Evolutionary conservation across 2,888 invertebrate genomes (phyloP).

Genomic region (Ormyrus nitidulus): DNA sequence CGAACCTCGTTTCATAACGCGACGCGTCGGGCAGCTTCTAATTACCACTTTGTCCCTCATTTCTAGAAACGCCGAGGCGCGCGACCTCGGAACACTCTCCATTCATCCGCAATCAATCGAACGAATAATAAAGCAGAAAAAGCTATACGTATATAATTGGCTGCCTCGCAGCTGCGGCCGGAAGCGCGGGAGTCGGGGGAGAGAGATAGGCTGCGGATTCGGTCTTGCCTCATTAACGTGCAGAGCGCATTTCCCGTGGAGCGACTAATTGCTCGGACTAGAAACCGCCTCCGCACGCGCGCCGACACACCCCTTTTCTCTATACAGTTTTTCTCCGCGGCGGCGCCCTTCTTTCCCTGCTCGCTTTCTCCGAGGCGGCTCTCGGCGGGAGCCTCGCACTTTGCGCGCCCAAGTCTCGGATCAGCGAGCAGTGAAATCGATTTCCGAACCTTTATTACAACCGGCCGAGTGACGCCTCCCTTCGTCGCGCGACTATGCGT

Average conservation of each 20-base stretch:
- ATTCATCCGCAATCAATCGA: too few species aligned
- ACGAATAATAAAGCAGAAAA: too few species aligned
- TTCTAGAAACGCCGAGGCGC: too few species aligned
- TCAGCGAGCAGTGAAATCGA: constrained; percentile 62
- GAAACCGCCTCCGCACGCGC: constrained; percentile 22
- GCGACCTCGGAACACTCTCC: too few species aligned
- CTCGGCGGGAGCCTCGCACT: constrained; percentile 19
- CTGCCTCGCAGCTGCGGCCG: too few species aligned
- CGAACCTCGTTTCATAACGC: too few species aligned
- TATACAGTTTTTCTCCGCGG: neutral
- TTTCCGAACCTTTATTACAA: constrained; percentile 56
- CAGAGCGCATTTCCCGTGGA: constrained; percentile 63
- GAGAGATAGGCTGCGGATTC: neutral
- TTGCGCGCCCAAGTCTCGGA: constrained; percentile 33
- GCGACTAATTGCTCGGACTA: constrained; percentile 65
- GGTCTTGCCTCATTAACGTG: constrained; percentile 63
- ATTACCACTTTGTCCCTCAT: too few species aligned
- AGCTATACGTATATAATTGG: too few species aligned
- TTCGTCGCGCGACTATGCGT: too few species aligned
- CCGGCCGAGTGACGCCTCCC: neutral
- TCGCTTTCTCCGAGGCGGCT: neutral
- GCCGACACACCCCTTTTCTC: constrained; percentile 28
- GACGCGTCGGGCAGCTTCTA: too few species aligned
- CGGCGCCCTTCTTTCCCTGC: too few species aligned
- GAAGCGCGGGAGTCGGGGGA: constrained; percentile 6